Percentiles rank a stretch among this genome's conserved stretches.
These are phyloP conservation scores for Eledone cirrhosa DNA, from an alignment of 2,888 invertebrate genomes.

Conservation along the genomic window DNA sequence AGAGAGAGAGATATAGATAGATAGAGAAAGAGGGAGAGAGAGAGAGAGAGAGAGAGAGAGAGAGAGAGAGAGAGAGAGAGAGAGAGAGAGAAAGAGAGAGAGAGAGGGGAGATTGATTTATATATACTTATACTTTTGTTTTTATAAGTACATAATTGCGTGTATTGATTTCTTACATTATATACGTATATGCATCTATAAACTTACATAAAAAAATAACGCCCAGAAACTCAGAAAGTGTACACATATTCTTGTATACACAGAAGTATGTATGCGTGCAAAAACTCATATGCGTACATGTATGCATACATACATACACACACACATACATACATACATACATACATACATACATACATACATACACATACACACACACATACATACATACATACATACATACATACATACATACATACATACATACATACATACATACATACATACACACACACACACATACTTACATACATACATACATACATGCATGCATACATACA, in stretches of 20 bases:
- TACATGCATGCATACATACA: neutral
- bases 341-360: neutral
- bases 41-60: neutral
- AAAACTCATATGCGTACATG: too few species aligned
- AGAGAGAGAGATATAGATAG: neutral
- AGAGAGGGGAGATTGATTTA: neutral
- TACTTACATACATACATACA: neutral
- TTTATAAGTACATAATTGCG: neutral
- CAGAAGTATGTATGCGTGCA: too few species aligned
- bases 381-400: neutral
- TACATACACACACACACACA: constrained; percentile 11
- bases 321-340: neutral
- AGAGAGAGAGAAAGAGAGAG: neutral
- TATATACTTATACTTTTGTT: neutral
- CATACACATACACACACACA: neutral
- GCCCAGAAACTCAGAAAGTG: too few species aligned
- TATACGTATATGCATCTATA: too few species aligned
- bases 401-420: neutral
- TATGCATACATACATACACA: neutral
- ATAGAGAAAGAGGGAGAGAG: neutral
- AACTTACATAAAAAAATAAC: too few species aligned
- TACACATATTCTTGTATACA: too few species aligned
- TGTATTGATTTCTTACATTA: neutral
- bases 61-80: neutral
- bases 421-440: neutral